phyloP scores from a whole-genome alignment of 1,140 invertebrate species.

The Drosophila repleta region DNA sequence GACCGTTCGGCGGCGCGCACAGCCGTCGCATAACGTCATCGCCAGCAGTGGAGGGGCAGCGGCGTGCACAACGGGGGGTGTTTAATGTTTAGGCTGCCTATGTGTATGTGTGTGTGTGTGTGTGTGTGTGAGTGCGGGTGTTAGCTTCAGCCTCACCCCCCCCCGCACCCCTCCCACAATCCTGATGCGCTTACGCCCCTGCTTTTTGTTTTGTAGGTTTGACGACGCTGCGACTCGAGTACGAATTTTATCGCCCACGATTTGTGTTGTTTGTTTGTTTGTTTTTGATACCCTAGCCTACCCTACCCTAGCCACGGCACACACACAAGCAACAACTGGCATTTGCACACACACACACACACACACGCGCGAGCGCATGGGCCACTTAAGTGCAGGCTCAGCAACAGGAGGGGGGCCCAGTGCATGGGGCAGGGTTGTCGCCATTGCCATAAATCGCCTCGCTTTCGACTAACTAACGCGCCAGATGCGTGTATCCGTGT shows the following conservation, averaged over 20 bases:
- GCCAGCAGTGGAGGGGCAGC: slow-evolving; percentile 29
- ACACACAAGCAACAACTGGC: slow-evolving; percentile 25
- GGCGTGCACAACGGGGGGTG: slow-evolving; percentile 5
- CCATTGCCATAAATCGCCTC: slow-evolving; percentile 27
- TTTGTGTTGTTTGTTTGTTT: slow-evolving; percentile 67
- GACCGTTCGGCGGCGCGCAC: slow-evolving; percentile 66
- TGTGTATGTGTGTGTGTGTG: slow-evolving; percentile 2
- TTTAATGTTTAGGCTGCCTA: slow-evolving; percentile 7
- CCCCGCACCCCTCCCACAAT: background rate
- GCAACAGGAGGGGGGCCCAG: background rate
- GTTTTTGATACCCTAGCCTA: slow-evolving; percentile 69
- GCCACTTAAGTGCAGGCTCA: slow-evolving; percentile 43
- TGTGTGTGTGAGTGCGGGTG: background rate
- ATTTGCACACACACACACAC: slow-evolving; percentile 30
- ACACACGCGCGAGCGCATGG: slow-evolving; percentile 24
- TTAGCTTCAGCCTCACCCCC: background rate
- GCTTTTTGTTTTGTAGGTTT: slow-evolving; percentile 11
- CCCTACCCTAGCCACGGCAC: slow-evolving; percentile 38
- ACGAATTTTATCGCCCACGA: slow-evolving; percentile 77
- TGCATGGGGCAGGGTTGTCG: slow-evolving; percentile 13
- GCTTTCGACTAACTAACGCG: slow-evolving; percentile 30
- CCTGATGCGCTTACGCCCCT: slow-evolving; percentile 11
- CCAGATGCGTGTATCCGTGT: slow-evolving; percentile 21
- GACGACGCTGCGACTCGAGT: slow-evolving; percentile 51
- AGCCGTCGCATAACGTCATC: slow-evolving; percentile 67